Evolutionary conservation across 2,888 invertebrate species (phyloP).

Genomic region (Diarsia rubi): DNA sequence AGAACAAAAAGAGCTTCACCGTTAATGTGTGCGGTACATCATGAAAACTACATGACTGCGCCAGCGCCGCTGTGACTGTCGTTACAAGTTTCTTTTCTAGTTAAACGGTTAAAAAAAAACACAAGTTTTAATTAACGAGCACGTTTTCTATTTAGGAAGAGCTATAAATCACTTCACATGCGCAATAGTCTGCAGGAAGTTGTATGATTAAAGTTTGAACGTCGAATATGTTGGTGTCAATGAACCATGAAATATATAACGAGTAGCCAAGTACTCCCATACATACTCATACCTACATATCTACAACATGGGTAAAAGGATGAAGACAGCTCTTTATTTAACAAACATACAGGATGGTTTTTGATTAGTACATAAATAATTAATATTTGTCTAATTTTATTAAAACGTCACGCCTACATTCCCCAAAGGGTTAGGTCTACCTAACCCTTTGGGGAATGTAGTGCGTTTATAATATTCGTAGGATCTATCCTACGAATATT

Average conservation of each 20-base stretch:
- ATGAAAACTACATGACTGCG: conserved; percentile 67
- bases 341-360: background rate
- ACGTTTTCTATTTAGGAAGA: conserved; percentile 37
- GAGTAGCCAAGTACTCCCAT: background rate
- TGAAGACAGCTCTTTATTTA: background rate
- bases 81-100: conserved; percentile 30
- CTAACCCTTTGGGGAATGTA: no score
- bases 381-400: background rate
- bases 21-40: conserved; percentile 70
- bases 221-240: conserved; percentile 38
- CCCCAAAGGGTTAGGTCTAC: no score
- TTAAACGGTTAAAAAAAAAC: conserved; percentile 39
- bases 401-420: no score
- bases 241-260: conserved; percentile 32
- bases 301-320: no score
- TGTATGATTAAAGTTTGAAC: conserved; percentile 44
- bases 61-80: conserved; percentile 39
- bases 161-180: conserved; percentile 49
- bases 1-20: conserved; percentile 65
- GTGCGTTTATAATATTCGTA: no score
- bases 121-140: conserved; percentile 35
- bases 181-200: conserved; percentile 40
- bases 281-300: background rate
- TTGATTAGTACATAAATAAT: background rate
- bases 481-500: no score